Evolutionary conservation across 2,888 invertebrate species (phyloP), one percentile per base, ranked within the genome.

Genomic region (Rhogogaster chlorosoma): DNA sequence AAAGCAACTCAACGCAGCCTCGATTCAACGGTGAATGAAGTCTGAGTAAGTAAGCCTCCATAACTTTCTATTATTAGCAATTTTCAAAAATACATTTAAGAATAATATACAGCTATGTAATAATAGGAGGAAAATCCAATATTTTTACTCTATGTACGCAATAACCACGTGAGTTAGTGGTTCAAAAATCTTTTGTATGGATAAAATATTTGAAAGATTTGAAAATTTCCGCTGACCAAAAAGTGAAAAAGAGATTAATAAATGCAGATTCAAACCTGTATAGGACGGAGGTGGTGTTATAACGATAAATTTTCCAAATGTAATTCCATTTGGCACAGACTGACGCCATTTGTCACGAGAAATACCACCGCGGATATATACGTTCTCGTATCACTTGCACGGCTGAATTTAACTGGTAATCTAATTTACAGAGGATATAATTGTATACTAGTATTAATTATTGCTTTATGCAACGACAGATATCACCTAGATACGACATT

Each of bases 251-350:
- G 2, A 36, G 36, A 70, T 32, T 36, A 15, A 70, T n/a, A 7
- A 15, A 38, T 70, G 32, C 32, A 70, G 32, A 36, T 36, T n/a
- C 29, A n/a, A 70, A 29, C 18, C 12, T 12, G 67, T 9, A n/a
- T n/a, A 4, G 61, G 7, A 61, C 7, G 12, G n/a, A 71, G 36
- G 71, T 38, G 36, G 10, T 32, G 71, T 3, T 38, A n/a, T 29
- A 22, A 73, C 73, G 26, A 77, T 77, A 77, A 77, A 77, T 77
- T 77, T 53, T 49, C 32, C 1, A 26, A 77, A 77, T 53, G 15
- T 77, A 29, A 77, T 53, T 77, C 32, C 77, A 53, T 77, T 77
- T 77, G 49, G 77, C 49, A 77, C 77, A 77, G 49, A 32, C 53
- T 77, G 29, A 49, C 32, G 53, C 77, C 15, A 77, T 77, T 77